Percentiles rank a stretch among this genome's conserved stretches.
Conservation (phyloP, 2,113 vertebrate genomes). For the cattle (Bos taurus) region DNA sequence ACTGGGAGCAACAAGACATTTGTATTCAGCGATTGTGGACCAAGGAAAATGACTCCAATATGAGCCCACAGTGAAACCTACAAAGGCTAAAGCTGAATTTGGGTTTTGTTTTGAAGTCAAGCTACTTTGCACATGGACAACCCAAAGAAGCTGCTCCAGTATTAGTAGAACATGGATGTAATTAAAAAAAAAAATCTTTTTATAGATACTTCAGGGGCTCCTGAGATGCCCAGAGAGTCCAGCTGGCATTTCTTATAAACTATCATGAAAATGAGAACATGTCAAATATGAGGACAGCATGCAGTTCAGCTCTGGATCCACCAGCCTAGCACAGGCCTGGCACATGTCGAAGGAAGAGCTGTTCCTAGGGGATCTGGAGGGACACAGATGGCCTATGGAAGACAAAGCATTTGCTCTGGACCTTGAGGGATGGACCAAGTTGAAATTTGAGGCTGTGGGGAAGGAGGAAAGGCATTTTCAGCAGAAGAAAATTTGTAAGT, state of each 20-base stretch:
- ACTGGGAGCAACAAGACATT: not conserved
- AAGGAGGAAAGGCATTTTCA: not conserved
- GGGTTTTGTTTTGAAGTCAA: conserved; percentile 42
- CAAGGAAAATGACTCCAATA: conserved; percentile 14
- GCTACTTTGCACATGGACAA: not conserved
- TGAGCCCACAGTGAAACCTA: not conserved
- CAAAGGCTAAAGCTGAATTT: conserved; percentile 11
- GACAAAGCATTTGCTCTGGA: not conserved
- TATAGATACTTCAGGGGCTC: not conserved
- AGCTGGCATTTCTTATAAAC: not conserved
- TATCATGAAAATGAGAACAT: not conserved
- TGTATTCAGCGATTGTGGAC: not conserved
- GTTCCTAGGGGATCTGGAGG: not conserved
- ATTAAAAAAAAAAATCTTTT: not conserved
- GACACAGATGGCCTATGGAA: not conserved
- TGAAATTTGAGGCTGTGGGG: not conserved
- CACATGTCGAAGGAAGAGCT: not conserved
- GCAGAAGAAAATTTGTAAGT: not conserved
- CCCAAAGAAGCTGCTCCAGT: not conserved
- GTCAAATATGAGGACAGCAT: not conserved
- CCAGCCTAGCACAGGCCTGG: not conserved
- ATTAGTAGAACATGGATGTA: not conserved
- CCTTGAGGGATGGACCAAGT: not conserved
- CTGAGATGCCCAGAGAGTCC: not conserved
- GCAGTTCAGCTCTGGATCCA: not conserved